Percentiles rank a stretch among this genome's conserved stretches.
Conservation (phyloP, 2,797 vertebrate species). For the Pipistrellus kuhlii region DNA sequence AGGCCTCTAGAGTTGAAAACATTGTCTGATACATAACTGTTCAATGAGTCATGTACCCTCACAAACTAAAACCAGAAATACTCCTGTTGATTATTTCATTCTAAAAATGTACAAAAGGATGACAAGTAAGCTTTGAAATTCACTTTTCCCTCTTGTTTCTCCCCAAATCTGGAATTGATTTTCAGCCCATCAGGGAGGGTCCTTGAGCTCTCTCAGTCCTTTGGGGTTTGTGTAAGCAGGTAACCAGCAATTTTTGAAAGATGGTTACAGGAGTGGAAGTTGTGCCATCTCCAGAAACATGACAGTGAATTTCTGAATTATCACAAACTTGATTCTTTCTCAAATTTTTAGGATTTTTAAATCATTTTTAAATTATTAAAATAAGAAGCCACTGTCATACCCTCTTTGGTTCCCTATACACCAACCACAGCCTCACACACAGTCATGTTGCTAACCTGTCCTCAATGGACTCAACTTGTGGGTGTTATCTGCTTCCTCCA, state of each 20-base stretch:
- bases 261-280: not conserved
- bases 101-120: not conserved
- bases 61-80: not conserved
- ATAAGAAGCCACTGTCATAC: not conserved
- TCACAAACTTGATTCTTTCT: not conserved
- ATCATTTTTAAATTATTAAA: not conserved
- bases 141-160: not conserved
- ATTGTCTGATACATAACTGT: not conserved
- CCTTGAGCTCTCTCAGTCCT: accelerated
- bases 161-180: not conserved
- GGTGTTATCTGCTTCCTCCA: not conserved
- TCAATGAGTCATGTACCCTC: accelerated
- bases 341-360: not conserved
- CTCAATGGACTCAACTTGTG: not conserved
- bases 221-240: accelerated
- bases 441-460: not conserved
- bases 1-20: not conserved
- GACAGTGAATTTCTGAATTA: not conserved
- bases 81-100: not conserved
- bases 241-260: not conserved
- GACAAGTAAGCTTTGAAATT: not conserved
- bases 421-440: not conserved
- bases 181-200: not conserved
- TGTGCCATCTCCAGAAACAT: accelerated
- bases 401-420: not conserved